Conservation (phyloP, 2,797 vertebrate genomes). For the Hipposideros larvatus region DNA sequence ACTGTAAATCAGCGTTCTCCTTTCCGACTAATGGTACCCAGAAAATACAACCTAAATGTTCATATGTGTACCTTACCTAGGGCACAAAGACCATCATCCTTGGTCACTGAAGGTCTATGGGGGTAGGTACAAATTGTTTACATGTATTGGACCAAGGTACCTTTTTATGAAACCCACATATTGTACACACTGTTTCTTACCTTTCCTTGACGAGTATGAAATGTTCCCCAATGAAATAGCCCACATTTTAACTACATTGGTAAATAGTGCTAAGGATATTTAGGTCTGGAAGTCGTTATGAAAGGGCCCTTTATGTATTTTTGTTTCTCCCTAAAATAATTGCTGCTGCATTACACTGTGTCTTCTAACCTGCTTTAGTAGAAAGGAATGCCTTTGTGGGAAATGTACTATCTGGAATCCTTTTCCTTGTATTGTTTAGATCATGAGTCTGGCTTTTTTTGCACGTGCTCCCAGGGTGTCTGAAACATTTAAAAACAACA, state of each 20-base stretch:
- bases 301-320: background rate
- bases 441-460: conserved; percentile 24
- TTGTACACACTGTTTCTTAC: conserved; percentile 20
- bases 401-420: conserved; percentile 11
- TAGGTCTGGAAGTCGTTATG: conserved; percentile 37
- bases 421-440: conserved; percentile 67
- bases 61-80: conserved; percentile 47
- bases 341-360: background rate
- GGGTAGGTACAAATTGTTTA: background rate
- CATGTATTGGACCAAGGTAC: conserved; percentile 27
- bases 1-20: conserved; percentile 82
- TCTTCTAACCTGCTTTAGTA: conserved; percentile 51
- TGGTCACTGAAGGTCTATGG: background rate
- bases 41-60: conserved; percentile 67
- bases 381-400: conserved; percentile 52
- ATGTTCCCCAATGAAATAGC: conserved; percentile 59
- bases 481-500: conserved; percentile 69
- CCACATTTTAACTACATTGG: background rate
- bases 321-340: conserved; percentile 44
- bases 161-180: conserved; percentile 54
- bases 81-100: background rate
- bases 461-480: conserved; percentile 39
- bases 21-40: conserved; percentile 66
- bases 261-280: conserved; percentile 49
- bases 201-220: conserved; percentile 57